Base-by-base conservation (phyloP, 2,113 vertebrate genomes). In the Carollia perspicillata region DNA sequence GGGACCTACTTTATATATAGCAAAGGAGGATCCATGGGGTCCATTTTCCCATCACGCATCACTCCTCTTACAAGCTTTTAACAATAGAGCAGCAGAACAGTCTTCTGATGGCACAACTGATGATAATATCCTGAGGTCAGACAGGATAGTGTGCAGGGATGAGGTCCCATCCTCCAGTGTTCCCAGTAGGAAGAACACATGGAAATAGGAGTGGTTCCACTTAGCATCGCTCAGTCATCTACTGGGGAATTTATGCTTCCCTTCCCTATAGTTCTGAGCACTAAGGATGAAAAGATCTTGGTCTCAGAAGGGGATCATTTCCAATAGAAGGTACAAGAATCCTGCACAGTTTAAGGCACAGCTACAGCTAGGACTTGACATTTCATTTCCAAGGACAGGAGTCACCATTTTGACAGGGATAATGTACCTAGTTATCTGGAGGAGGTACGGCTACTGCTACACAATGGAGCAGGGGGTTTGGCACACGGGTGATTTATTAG, bases 261-360 rank as follows among this genome's bases (percentile, higher is more conserved):
- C 7, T 3, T 85, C 40, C 49, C 42, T 89, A 14, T 77, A 81
- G 66, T 53, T 60, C 20, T 94, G 42, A 79, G 49, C 13, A 81
- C 33, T 68, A 74, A 17, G 4, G 23, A 4, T 85, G 75, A 53
- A 88, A 58, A 55, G 12, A n/a, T 58, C 40, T 26, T 89, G 10
- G 26, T 65, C 60, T 92, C 42, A 42, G 66, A 95, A 63, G 63
- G 28, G 49, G 90, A 86, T 74, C 53, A 68, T 86, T 95, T 96
- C 55, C 53, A 71, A 37, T 14, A 93, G 51, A 91, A 88, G 49
- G 51, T 16, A 35, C 28, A 53, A 2, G 16, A 74, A n/a, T 86
- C 35, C 22, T 63, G 3, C 92, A 51, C 20, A 23, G 8, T 72
- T 96, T 81, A 72, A 90, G 30, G 7, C 69, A 37, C 22, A 40